Conservation (phyloP, 2,113 vertebrate genomes). For the Setophaga coronata region DNA sequence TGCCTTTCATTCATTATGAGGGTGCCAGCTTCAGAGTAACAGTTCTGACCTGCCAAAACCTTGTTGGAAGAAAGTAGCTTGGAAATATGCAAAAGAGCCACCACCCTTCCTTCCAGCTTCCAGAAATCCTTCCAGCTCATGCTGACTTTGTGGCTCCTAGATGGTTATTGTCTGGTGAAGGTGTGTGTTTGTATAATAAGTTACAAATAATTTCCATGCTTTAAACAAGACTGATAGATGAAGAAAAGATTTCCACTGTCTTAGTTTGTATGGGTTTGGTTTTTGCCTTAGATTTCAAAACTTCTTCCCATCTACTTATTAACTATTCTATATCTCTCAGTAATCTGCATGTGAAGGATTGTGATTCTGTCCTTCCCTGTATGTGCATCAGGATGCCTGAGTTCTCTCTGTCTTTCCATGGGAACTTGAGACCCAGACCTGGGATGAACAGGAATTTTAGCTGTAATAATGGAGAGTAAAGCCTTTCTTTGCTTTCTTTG, state of each 20-base stretch:
- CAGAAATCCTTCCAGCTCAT: background rate
- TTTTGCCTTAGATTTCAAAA: background rate
- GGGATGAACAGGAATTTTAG: background rate
- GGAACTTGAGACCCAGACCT: background rate
- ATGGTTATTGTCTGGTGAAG: background rate
- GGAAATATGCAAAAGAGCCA: background rate
- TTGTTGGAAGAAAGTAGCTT: background rate
- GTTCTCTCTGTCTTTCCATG: background rate
- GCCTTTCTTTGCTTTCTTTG: background rate
- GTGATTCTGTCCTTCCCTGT: background rate
- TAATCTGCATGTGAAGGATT: background rate
- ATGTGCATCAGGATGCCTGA: background rate
- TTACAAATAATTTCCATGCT: background rate
- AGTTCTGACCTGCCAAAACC: constrained; percentile 30
- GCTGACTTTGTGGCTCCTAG: background rate
- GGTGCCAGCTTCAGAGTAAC: constrained; percentile 12
- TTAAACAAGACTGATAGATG: background rate
- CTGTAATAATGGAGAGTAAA: background rate
- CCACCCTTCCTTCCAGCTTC: background rate
- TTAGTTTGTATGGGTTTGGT: background rate
- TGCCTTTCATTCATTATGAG: constrained; percentile 14
- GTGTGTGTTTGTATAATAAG: background rate
- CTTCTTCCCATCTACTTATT: background rate
- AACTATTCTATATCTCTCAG: background rate
- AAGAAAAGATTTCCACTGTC: background rate